Base-by-base conservation (phyloP, 1,140 invertebrate species). In the Cherax destructor region DNA sequence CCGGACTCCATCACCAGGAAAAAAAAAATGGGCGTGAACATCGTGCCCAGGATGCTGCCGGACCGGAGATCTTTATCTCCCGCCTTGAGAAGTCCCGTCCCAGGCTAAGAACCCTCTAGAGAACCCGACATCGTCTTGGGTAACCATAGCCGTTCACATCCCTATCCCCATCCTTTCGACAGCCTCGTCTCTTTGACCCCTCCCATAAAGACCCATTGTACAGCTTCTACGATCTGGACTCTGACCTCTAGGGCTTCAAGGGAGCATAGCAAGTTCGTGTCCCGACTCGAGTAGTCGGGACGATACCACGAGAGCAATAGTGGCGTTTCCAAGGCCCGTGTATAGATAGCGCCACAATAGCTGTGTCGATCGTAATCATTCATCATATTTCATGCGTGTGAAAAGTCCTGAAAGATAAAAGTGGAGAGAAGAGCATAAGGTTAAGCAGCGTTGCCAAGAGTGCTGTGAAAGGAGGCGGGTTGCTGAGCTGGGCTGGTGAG, bases 311-410 rank as follows among this genome's bases (percentile, higher is more conserved):
- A 21, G 72, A 50, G 59, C 49, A 69, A 86, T 86, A 86, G 83
- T 65, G 24, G 72, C n/a, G 83, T 86, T 86, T 69, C 83, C 83
- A 86, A 56, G 83, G 56, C 69, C 56, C 49, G 83, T 74, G 65
- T 76, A 86, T 86, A 86, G 83, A 86, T 86, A 69, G 69, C 69
- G 65, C 72, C 83, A 86, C 83, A 86, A 86, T 86, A 86, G 83
- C 83, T 30, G 83, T 86, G 83, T 86, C 83, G 83, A 86, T 86
- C 83, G 83, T 86, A 76, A 86, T 86, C 83, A 86, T 86, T 86
- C 72, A 69, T 86, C 83, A 86, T 86, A 86, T 86, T 86, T 86
- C 69, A 86, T 86, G 69, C 83, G 83, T 65, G 83, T 86, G 83
- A 86, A 86, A 86, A 86, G 69, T 76, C 83, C 83, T 65, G 83